phyloP scores from a whole-genome alignment of 1,140 invertebrate genomes.

The Drosophila persimilis region DNA sequence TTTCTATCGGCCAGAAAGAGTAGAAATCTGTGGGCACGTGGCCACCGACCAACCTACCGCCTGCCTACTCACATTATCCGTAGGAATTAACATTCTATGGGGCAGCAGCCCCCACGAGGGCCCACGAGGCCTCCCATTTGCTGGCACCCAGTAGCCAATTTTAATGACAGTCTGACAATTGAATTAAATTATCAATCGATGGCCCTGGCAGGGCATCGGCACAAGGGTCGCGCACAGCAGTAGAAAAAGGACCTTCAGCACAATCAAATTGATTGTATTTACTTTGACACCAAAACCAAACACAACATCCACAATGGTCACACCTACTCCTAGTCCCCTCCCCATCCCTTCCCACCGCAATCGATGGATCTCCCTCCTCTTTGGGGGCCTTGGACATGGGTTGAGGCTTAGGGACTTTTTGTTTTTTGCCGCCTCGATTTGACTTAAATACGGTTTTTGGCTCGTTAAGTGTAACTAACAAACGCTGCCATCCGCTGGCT shows the following conservation, averaged over 20 bases:
- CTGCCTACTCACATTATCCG: constrained; percentile 44
- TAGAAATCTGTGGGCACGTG: constrained; percentile 40
- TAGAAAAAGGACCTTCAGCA: constrained; percentile 45
- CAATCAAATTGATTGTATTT: constrained; percentile 81
- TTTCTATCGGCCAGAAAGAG: constrained; percentile 21
- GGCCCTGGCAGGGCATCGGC: constrained; percentile 24
- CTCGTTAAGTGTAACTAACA: constrained; percentile 79
- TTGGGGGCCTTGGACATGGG: constrained; percentile 20
- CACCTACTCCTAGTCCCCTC: constrained; percentile 9
- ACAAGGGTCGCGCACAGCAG: constrained; percentile 41
- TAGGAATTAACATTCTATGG: constrained; percentile 60
- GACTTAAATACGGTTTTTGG: constrained; percentile 79
- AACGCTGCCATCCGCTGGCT: constrained; percentile 44
- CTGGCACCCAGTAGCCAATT: constrained; percentile 52
- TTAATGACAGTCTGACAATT: constrained; percentile 73
- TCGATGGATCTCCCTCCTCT: constrained; percentile 2
- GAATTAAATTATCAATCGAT: constrained; percentile 80
- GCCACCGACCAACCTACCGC: constrained; percentile 4
- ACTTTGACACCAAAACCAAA: constrained; percentile 71
- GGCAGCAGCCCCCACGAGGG: background rate
- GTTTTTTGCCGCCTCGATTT: constrained; percentile 60
- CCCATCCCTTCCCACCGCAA: too few relatives aligned
- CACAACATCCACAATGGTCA: constrained; percentile 45
- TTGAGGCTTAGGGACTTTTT: constrained; percentile 33
- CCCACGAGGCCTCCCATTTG: constrained; percentile 27